phyloP scores from a whole-genome alignment of 2,113 vertebrate genomes.

The Sakesphorus luctuosus region DNA sequence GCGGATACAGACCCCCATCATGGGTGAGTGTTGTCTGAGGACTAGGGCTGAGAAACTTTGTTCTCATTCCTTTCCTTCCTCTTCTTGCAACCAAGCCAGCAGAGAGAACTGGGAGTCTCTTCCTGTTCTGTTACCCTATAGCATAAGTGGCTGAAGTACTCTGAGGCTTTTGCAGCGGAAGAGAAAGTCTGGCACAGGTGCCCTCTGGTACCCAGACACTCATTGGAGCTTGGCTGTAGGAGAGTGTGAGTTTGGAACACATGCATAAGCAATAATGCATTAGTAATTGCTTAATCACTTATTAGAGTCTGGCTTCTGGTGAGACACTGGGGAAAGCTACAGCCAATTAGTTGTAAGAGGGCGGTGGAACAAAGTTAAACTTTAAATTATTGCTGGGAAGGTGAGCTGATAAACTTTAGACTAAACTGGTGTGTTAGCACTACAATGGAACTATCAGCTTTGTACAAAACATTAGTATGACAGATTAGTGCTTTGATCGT shows the following conservation, averaged over 20 bases:
- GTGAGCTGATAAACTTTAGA: conserved; percentile 53
- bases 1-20: fast-evolving
- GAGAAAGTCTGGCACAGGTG: neutral
- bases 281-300: conserved; percentile 50
- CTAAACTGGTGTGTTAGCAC: conserved; percentile 59
- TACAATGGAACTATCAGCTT: conserved; percentile 80
- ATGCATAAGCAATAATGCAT: conserved; percentile 20
- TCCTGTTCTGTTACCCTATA: neutral
- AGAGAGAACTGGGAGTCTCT: neutral
- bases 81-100: neutral
- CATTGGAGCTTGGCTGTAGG: neutral
- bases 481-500: conserved; percentile 87
- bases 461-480: conserved; percentile 82
- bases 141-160: neutral
- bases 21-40: neutral
- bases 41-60: neutral
- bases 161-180: neutral
- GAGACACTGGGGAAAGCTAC: conserved; percentile 27
- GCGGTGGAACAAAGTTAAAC: conserved; percentile 47
- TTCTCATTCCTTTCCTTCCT: neutral
- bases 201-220: neutral
- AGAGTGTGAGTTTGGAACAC: neutral
- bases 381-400: conserved; percentile 55
- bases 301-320: conserved; percentile 8
- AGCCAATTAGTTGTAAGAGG: conserved; percentile 59